Percentiles rank a stretch among this genome's conserved stretches.
Conservation (phyloP, 2,797 vertebrate genomes). For the Myotis pilosus region DNA sequence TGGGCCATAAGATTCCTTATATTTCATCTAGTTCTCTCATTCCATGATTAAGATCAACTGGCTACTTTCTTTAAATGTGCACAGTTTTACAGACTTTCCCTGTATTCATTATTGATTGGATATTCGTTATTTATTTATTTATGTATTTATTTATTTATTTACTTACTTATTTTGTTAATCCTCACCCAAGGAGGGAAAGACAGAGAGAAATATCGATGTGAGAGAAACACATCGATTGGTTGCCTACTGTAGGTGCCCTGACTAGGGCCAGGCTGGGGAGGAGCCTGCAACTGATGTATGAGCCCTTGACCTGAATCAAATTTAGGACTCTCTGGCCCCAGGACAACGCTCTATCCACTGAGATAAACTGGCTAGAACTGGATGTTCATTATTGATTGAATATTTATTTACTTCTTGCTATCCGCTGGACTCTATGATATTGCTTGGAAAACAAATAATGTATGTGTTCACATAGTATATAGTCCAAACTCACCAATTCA, state of each 20-base stretch:
- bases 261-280: too few species aligned
- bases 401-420: neutral
- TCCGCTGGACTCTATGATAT: neutral
- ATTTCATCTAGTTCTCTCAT: neutral
- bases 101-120: neutral
- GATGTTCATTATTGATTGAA: neutral
- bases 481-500: neutral
- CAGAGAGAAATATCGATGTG: neutral
- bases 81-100: neutral
- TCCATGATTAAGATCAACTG: neutral
- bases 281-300: neutral
- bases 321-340: too few species aligned
- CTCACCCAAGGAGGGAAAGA: neutral
- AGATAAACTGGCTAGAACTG: too few species aligned
- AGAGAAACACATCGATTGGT: neutral
- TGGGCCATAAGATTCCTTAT: neutral
- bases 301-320: neutral
- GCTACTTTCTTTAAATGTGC: neutral
- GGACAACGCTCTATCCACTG: too few species aligned
- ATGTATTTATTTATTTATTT: neutral
- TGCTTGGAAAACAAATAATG: neutral
- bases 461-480: neutral
- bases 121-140: neutral
- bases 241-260: too few species aligned
- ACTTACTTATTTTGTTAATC: neutral